phyloP scores from a whole-genome alignment of 2,797 vertebrate species.

The Diceros bicornis region DNA sequence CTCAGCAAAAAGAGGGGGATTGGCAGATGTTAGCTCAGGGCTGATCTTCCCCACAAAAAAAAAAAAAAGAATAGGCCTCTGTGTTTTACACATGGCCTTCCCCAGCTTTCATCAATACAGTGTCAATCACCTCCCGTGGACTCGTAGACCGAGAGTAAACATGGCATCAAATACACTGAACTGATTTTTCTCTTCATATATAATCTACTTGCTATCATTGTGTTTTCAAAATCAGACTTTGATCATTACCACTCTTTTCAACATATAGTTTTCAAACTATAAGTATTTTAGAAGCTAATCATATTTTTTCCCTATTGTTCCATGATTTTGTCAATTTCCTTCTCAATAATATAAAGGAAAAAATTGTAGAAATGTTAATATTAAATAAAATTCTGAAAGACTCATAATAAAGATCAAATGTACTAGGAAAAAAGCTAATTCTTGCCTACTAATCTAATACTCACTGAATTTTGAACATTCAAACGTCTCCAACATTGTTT shows the following conservation, averaged over 20 bases:
- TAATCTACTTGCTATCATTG: background rate
- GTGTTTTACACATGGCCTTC: background rate
- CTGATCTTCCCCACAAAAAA: too few species aligned
- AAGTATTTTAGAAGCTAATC: background rate
- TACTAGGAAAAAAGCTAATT: background rate
- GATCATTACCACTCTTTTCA: background rate
- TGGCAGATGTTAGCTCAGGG: too few species aligned
- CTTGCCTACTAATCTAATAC: background rate
- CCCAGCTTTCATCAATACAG: background rate
- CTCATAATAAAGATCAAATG: background rate
- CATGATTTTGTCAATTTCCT: background rate
- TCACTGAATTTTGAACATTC: background rate
- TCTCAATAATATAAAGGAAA: conserved; percentile 14
- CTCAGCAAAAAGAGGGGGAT: too few species aligned
- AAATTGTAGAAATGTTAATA: background rate
- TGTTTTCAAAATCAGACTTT: background rate
- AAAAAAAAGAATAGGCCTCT: background rate
- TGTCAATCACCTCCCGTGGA: background rate
- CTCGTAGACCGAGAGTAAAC: background rate
- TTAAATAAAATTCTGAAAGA: background rate
- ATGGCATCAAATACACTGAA: background rate
- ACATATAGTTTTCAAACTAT: background rate
- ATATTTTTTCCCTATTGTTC: background rate
- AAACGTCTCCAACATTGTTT: background rate
- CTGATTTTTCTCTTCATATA: background rate